phyloP scores from a whole-genome alignment of 2,888 invertebrate species.

The Patella ulyssiponensis region DNA sequence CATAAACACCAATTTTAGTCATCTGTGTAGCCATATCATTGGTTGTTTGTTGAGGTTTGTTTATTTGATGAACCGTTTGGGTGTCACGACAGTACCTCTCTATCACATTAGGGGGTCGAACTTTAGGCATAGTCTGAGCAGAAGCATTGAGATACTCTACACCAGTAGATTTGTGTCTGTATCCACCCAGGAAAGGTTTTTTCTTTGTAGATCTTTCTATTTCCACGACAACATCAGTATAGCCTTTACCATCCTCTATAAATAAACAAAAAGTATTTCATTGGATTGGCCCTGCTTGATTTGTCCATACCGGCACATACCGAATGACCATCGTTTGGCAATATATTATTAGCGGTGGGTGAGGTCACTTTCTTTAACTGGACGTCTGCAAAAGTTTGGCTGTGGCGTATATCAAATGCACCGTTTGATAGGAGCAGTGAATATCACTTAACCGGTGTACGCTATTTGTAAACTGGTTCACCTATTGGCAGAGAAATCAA shows the following conservation, averaged over 20 bases:
- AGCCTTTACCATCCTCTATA: slow-evolving; percentile 55
- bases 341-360: no score
- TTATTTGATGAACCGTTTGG: slow-evolving; percentile 69
- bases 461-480: no score
- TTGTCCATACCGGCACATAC: no score
- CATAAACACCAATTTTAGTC: slow-evolving; percentile 71
- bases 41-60: slow-evolving; percentile 68
- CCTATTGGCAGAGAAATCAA: no score
- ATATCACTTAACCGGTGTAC: no score
- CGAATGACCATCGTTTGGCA: no score
- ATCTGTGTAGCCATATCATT: slow-evolving; percentile 72
- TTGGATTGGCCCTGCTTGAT: no score
- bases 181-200: slow-evolving; percentile 89
- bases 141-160: slow-evolving; percentile 85
- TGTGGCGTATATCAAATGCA: no score
- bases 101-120: slow-evolving; percentile 54
- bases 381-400: no score
- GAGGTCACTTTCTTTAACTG: no score
- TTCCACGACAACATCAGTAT: slow-evolving; percentile 70
- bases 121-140: slow-evolving; percentile 80
- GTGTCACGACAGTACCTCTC: slow-evolving; percentile 70
- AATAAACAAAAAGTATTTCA: not conserved
- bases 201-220: slow-evolving; percentile 68
- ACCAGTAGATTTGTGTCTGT: slow-evolving; percentile 80
- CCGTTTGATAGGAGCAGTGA: no score